Evolutionary conservation across 2,797 vertebrate species (phyloP).

Genomic region (Dendrocincla tyrannina): DNA sequence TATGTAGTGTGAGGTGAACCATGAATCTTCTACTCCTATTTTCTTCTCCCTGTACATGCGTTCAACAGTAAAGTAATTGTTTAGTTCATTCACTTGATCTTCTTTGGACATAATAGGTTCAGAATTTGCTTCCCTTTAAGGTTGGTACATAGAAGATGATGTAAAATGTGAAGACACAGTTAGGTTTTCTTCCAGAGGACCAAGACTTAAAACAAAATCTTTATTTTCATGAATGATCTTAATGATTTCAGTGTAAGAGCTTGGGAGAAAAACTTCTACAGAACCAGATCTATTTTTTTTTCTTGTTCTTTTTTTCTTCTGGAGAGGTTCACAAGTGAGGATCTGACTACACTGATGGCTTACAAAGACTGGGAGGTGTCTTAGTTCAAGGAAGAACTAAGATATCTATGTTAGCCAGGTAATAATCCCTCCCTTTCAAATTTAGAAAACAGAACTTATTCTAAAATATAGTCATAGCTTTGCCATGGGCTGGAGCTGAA

Average conservation of each 20-base stretch:
- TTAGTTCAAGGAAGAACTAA: too few relatives aligned
- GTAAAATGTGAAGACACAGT: background rate
- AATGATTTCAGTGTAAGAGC: background rate
- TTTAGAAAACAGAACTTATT: background rate
- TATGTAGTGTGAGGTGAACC: background rate
- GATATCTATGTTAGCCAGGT: too few relatives aligned
- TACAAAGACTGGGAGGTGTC: background rate
- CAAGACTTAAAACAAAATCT: background rate
- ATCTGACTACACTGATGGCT: background rate
- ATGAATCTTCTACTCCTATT: background rate
- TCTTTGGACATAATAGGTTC: background rate
- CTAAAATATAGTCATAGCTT: background rate
- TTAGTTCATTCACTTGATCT: background rate
- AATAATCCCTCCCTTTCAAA: too few relatives aligned
- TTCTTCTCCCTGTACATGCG: fast-evolving
- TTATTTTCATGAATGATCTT: background rate
- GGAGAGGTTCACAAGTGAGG: background rate
- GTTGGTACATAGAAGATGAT: background rate
- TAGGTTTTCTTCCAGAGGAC: background rate
- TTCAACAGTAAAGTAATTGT: background rate
- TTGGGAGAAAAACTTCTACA: background rate
- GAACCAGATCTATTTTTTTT: background rate
- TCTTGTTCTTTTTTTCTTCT: background rate
- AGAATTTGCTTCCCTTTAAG: background rate
- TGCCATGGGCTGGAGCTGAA: background rate